These are phyloP conservation scores for Drosophila emarginata DNA, from an alignment of 2,888 invertebrate genomes.

Conservation along the genomic window DNA sequence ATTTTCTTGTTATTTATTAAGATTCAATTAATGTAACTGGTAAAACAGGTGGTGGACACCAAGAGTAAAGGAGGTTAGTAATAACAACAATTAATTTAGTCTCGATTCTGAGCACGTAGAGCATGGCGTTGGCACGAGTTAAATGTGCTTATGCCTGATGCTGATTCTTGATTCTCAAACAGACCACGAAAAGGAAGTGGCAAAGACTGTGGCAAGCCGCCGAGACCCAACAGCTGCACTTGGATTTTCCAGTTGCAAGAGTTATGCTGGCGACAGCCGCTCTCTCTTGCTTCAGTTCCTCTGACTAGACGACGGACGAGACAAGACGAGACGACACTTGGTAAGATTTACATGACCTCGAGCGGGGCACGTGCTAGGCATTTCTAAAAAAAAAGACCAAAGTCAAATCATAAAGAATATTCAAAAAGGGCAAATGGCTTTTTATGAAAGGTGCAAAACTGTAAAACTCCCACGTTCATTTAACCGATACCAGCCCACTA, in stretches of 20 bases:
- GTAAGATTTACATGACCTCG: constrained; percentile 55
- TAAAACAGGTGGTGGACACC: constrained; percentile 65
- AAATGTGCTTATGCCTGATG: constrained; percentile 6
- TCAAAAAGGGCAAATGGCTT: not conserved
- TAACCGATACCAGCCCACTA: constrained; percentile 46
- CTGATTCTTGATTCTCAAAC: constrained; percentile 46
- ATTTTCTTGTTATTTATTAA: constrained; percentile 50
- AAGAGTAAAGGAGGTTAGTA: constrained; percentile 43
- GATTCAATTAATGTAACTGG: constrained; percentile 64
- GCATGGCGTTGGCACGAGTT: constrained; percentile 59
- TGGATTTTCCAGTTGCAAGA: constrained; percentile 21
- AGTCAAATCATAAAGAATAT: not conserved
- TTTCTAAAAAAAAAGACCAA: constrained; percentile 14
- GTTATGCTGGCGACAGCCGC: constrained; percentile 59
- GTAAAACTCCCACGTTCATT: constrained; percentile 75
- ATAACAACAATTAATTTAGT: constrained; percentile 71
- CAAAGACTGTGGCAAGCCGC: constrained; percentile 76
- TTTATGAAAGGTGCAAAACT: constrained; percentile 64
- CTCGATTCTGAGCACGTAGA: constrained; percentile 58
- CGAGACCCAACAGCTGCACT: constrained; percentile 50
- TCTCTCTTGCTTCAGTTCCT: constrained; percentile 26
- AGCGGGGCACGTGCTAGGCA: constrained; percentile 62
- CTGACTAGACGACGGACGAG: constrained; percentile 38
- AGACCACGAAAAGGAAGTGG: constrained; percentile 77
- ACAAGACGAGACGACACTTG: constrained; percentile 19